Evolutionary conservation across 2,797 vertebrate genomes (phyloP).

Genomic region (Cossypha heuglini): DNA sequence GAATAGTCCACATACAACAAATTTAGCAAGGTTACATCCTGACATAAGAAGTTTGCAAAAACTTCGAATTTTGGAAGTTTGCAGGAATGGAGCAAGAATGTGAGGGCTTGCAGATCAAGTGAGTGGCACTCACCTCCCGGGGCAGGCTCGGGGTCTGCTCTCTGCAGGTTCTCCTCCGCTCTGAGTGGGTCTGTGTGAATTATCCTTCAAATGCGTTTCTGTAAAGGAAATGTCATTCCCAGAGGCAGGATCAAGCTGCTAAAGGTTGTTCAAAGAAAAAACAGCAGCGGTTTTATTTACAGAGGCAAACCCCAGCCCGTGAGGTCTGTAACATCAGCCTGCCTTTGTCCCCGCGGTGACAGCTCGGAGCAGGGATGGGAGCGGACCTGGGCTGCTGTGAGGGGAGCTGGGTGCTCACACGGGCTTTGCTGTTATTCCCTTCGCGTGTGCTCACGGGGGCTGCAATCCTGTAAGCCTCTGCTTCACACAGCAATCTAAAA

Average conservation of each 20-base stretch:
- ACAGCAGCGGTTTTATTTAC: not conserved
- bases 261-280: not conserved
- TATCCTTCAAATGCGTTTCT: not conserved
- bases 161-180: not conserved
- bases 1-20: not conserved
- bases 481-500: not conserved
- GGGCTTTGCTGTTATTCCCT: not conserved
- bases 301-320: not conserved
- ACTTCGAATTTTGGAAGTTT: not conserved
- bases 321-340: not conserved
- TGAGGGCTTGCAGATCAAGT: not conserved
- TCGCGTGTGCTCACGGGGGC: not conserved
- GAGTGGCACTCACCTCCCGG: rapidly evolving
- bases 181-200: not conserved
- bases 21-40: not conserved
- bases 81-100: not conserved
- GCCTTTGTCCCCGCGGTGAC: not conserved
- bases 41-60: not conserved
- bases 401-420: not conserved
- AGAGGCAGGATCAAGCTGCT: not conserved
- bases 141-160: not conserved
- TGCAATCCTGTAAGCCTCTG: not conserved
- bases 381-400: not conserved
- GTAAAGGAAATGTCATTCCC: not conserved
- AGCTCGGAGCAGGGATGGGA: not conserved